A percentile compares a stretch with the other conserved stretches of the same genome.
Evolutionary conservation across 2,797 vertebrate genomes (phyloP).

Genomic region (Eospalax fontanierii): DNA sequence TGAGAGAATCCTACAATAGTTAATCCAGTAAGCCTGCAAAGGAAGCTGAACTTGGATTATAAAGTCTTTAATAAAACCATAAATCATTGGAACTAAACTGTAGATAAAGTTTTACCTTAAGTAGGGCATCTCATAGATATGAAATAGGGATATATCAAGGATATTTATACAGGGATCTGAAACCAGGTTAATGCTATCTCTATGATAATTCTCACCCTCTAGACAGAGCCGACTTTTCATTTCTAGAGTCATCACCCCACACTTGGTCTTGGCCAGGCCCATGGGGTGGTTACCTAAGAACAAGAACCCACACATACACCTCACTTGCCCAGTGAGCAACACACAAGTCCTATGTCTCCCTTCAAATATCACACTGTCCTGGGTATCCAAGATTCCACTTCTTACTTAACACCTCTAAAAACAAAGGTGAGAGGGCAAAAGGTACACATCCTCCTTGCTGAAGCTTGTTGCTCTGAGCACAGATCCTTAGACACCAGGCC

Average conservation of each 20-base stretch:
- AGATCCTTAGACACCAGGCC: not conserved
- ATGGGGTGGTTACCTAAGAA: not conserved
- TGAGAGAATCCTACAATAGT: not conserved
- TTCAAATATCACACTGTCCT: not conserved
- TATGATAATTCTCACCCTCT: not conserved
- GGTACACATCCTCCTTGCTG: not conserved
- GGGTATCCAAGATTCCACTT: not conserved
- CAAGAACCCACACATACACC: not conserved
- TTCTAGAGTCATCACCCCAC: not conserved
- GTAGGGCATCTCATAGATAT: not conserved
- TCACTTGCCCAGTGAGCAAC: not conserved
- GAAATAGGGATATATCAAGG: accelerated
- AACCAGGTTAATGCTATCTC: not conserved
- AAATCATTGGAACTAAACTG: not conserved
- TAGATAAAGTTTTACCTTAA: not conserved
- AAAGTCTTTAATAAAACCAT: not conserved
- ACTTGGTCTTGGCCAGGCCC: not conserved
- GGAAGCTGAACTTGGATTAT: not conserved
- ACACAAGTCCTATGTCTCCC: not conserved
- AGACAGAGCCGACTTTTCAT: not conserved
- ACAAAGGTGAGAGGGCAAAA: not conserved
- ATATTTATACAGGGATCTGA: not conserved
- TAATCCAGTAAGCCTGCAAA: not conserved
- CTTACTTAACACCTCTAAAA: not conserved
- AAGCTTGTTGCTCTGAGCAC: not conserved